Evolutionary conservation across 2,797 vertebrate species (phyloP).

Genomic region (Miichthys miiuy): DNA sequence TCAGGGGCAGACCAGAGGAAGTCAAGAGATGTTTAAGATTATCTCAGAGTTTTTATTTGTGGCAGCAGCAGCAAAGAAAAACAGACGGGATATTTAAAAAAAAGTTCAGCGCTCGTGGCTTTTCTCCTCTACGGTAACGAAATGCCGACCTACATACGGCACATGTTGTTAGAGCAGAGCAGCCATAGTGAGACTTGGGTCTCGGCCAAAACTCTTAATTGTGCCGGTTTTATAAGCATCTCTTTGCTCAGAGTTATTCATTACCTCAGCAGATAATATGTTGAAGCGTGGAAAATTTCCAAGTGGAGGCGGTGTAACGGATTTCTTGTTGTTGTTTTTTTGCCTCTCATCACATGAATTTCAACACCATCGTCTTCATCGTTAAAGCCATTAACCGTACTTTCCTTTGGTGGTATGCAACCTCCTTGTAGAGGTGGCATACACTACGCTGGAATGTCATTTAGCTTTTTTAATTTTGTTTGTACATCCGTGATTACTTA

Average conservation of each 20-base stretch:
- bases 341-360: conserved; percentile 30
- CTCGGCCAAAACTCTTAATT: conserved; percentile 60
- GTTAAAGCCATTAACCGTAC: background rate
- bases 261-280: conserved; percentile 65
- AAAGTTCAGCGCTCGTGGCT: conserved; percentile 9
- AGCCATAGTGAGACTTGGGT: conserved; percentile 50
- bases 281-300: conserved; percentile 45
- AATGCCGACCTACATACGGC: conserved; percentile 54
- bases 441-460: no score
- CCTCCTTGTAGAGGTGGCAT: no score
- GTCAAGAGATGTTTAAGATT: conserved; percentile 16
- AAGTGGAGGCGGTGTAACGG: conserved; percentile 4
- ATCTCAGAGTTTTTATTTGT: conserved; percentile 28
- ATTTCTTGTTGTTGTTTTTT: conserved; percentile 8
- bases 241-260: conserved; percentile 64
- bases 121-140: conserved; percentile 28
- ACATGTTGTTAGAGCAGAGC: conserved; percentile 27
- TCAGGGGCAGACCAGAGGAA: conserved; percentile 16
- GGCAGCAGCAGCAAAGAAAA: background rate
- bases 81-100: conserved; percentile 31
- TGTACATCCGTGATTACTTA: no score
- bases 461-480: no score
- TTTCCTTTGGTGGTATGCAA: background rate
- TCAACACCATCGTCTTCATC: conserved; percentile 16
- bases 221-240: conserved; percentile 59